Conservation (phyloP, 2,888 invertebrate genomes). For the Argyresthia albistria region DNA sequence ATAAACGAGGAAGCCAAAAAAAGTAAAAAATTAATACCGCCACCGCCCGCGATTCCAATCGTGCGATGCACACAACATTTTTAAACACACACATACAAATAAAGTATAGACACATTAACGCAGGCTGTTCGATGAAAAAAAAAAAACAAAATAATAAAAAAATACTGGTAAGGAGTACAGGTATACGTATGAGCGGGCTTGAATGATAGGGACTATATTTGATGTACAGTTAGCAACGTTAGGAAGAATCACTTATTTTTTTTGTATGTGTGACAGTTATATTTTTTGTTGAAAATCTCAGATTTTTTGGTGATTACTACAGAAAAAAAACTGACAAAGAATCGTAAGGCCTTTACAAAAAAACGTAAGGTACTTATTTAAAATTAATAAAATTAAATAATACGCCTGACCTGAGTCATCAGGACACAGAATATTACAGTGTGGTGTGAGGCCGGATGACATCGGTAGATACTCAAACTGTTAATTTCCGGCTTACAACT, state of each 20-base stretch:
- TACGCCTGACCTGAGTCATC: too few relatives aligned
- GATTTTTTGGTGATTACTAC: too few relatives aligned
- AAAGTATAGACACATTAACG: conserved; percentile 21
- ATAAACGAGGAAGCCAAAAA: background rate
- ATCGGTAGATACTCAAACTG: too few relatives aligned
- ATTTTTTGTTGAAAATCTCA: too few relatives aligned
- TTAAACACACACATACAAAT: conserved; percentile 3
- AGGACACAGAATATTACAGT: too few relatives aligned
- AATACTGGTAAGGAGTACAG: conserved; percentile 19
- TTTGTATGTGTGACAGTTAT: too few relatives aligned
- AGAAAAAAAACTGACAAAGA: too few relatives aligned
- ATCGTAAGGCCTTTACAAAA: too few relatives aligned
- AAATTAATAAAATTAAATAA: too few relatives aligned
- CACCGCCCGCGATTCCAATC: background rate
- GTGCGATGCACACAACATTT: background rate
- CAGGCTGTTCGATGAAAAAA: conserved; percentile 4
- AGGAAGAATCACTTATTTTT: background rate
- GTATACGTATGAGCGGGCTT: conserved; percentile 25
- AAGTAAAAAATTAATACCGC: background rate
- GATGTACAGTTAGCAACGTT: background rate
- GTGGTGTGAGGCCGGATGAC: too few relatives aligned
- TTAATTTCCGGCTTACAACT: too few relatives aligned
- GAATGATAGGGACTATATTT: conserved; percentile 22
- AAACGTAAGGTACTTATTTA: too few relatives aligned
- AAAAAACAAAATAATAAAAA: conserved; percentile 11